Evolutionary conservation across 2,888 invertebrate genomes (phyloP).

Genomic region (Ennomos quercinarius): DNA sequence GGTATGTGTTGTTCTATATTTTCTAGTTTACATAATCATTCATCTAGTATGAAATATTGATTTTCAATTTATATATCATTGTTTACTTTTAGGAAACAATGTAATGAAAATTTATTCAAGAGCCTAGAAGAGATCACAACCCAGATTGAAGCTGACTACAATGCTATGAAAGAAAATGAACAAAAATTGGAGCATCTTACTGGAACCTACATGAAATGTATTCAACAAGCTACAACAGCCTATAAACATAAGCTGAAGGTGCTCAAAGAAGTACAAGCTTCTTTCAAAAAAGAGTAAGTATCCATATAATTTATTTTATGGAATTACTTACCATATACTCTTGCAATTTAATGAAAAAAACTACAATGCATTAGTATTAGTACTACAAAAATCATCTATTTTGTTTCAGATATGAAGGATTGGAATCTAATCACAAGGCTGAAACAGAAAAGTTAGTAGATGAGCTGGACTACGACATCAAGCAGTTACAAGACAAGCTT

Average conservation of each 20-base stretch:
- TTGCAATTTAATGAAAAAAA: too few relatives aligned
- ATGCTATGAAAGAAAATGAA: slow-evolving; percentile 70
- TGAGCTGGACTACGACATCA: slow-evolving; percentile 69
- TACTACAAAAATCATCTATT: not conserved
- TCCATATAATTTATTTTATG: not conserved
- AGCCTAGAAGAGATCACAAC: slow-evolving; percentile 60
- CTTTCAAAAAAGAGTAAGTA: slow-evolving; percentile 67
- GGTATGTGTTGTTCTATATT: slow-evolving; percentile 50
- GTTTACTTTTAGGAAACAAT: slow-evolving; percentile 62
- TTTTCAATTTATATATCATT: not conserved
- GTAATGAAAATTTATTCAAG: slow-evolving; percentile 58
- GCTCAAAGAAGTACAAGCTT: slow-evolving; percentile 61
- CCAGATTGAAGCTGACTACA: slow-evolving; percentile 66
- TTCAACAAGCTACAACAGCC: slow-evolving; percentile 66
- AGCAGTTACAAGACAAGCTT: slow-evolving; percentile 67
- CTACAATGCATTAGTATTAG: too few relatives aligned
- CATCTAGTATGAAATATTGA: slow-evolving; percentile 2
- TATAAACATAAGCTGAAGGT: slow-evolving; percentile 66
- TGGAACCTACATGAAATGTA: slow-evolving; percentile 64
- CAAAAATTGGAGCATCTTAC: slow-evolving; percentile 70
- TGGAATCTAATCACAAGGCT: slow-evolving; percentile 61
- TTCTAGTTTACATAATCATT: not conserved
- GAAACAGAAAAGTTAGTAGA: slow-evolving; percentile 65
- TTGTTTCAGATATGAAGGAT: slow-evolving; percentile 63
- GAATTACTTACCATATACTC: too few relatives aligned